Base-by-base conservation (phyloP, 2,113 vertebrate genomes). In the Tragulus kanchil region DNA sequence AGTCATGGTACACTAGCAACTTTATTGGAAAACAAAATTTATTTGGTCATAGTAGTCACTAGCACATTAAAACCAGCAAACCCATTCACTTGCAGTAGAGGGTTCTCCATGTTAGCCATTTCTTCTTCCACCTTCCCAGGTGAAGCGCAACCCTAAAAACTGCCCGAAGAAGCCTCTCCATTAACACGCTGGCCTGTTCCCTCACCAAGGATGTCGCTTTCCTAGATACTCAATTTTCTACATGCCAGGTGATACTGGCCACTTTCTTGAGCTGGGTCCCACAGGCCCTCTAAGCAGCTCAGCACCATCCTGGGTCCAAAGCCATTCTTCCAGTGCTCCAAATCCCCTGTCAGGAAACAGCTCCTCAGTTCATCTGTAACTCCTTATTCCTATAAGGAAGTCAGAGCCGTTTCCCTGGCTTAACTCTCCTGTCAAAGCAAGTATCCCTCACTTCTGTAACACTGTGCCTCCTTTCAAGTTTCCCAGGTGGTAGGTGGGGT, bases 11-110 rank as follows among this genome's bases (percentile, higher is more conserved):
- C 8, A 85, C 12, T 45, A 78, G 7, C 50, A 90, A 31, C 61
- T 90, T 36, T 94, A 48, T 31, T 42, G 85, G 52, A 94, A 61
- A 83, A 89, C 11, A 89, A 58, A 85, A 42, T 77, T 54, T 81
- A 83, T 48, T 73, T n/a, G 36, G 21, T 31, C 86, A 15, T 67
- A 54, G 45, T 78, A n/a, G 8, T n/a, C 85, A 94, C 62, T 15
- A 7, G 15, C n/a, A n/a, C n/a, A n/a, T 93, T 26, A 91, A 65
- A 56, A 42, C 42, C 71, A 75, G 25, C 73, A 12, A 64, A 69
- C 21, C 28, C 54, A 10, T 8, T 42, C 59, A 56, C 19, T 65
- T 16, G 42, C 6, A 28, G 23, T 10, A 16, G 36, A 85, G 23
- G 50, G 12, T 58, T 19, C 50, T 79, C 52, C 23, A 11, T 0